Percentiles rank a stretch among this genome's conserved stretches.
Evolutionary conservation across 2,888 invertebrate species (phyloP).

Genomic region (Graphium colonna): DNA sequence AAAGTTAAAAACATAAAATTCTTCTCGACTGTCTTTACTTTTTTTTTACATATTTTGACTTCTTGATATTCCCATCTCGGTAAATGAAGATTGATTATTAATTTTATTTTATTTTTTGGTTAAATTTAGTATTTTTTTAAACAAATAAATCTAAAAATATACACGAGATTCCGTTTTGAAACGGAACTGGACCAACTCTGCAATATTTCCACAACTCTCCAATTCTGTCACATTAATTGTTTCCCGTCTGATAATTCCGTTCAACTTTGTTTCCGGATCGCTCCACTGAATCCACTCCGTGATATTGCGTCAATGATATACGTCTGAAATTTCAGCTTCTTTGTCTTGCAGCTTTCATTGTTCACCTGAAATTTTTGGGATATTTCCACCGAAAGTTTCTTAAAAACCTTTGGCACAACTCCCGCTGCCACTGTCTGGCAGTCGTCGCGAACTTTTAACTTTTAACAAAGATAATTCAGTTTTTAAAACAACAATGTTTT

Average conservation of each 20-base stretch:
- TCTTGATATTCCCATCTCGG: too few species aligned
- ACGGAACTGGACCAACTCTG: background rate
- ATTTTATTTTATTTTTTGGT: too few species aligned
- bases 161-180: too few species aligned
- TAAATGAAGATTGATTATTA: too few species aligned
- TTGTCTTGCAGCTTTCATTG: background rate
- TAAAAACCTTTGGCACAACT: background rate
- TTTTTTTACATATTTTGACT: too few species aligned
- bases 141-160: too few species aligned
- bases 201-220: background rate
- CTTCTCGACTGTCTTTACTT: background rate
- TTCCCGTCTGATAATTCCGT: background rate
- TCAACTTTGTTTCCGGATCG: background rate
- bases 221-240: background rate
- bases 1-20: background rate
- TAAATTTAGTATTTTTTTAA: too few species aligned
- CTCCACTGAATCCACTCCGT: background rate
- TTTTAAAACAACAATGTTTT: background rate
- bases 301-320: background rate
- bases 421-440: background rate
- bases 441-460: background rate
- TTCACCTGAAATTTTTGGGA: conserved; percentile 2
- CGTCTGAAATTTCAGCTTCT: background rate
- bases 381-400: conserved; percentile 6
- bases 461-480: background rate